Evolutionary conservation across 2,113 vertebrate genomes (phyloP), one percentile per base, ranked within the genome.

Genomic region (Orcinus orca): DNA sequence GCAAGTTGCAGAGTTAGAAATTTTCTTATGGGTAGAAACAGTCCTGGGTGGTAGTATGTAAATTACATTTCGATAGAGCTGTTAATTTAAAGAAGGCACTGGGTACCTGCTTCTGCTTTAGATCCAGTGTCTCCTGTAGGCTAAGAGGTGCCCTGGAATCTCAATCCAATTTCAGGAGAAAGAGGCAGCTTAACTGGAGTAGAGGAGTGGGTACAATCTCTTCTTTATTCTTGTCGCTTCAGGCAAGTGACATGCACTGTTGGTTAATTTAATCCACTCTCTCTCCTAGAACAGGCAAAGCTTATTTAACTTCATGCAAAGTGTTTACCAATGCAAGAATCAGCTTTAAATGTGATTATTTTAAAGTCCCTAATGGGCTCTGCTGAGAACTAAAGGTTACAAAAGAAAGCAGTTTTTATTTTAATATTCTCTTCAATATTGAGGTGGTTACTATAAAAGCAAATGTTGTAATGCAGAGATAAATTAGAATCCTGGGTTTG

Each of bases 321-420:
- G 68, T 95, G 93, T 93, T 97, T 93, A 94, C 73, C 83, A 91
- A 50, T 83, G 58, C 47, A 89, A 71, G 53, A 89, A 87, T 89
- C 47, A 79, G 25, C 67, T 93, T 77, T 88, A 31, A 90, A 95
- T n/a, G 53, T 82, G 86, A 88, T 70, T 96, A 91, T 96, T 88
- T 84, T 88, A 38, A 88, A 91, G 33, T 96, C 90, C 33, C 62
- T 80, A 50, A 63, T 77, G 77, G 58, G 21, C 50, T 93, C n/a
- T 71, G 36, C 44, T 96, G 88, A 90, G 86, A 80, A 58, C 38
- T 89, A 93, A 94, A 76, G 74, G 31, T 90, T 85, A 95, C 21
- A 50, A 77, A 96, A 85, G 44, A 90, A 95, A 95, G 14, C 23
- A 85, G 73, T 97, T 96, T 38, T 96, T n/a, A 92, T 87, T 73